Evolutionary conservation across 1,140 invertebrate species (phyloP), one percentile per base, ranked within the genome.

Genomic region (Hermatobates lingyangjiaoensis): DNA sequence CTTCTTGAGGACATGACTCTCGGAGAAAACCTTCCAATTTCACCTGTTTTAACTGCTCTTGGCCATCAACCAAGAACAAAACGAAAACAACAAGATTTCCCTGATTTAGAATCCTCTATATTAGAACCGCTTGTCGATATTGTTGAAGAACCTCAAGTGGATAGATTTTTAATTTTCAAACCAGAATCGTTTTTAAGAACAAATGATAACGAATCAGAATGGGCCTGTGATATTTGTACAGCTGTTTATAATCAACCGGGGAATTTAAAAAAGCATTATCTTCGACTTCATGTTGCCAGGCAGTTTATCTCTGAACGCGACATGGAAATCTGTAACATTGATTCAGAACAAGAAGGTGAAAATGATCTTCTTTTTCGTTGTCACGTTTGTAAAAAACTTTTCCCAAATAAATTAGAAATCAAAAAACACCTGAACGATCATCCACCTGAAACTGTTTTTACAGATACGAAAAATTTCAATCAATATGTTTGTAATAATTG

Each of bases 221-320:
- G 26, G 45, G 62, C 62, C 23, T 76, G 74, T 63, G 71, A 74
- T 56, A 65, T 75, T 21, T 76, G 74, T 59, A 56, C 56, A 4
- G 64, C 63, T 3, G 57, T 66, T 1, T 76, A 74, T 57, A 62
- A 66, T 28, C 67, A 73, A 52, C 64, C 64, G n/a, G 71, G 73
- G 52, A 74, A 71, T 56, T 58, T 76, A 3, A 74, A 74, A 55
- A 62, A 72, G 23, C 74, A 76, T 57, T 74, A 71, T 51, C 54
- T 74, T 21, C 61, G 71, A n/a, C 66, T 63, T 53, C 74, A 76
- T 58, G 64, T 76, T 3, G 73, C 74, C 54, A 64, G 64, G 53
- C 61, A 65, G 48, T 73, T 72, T 57, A 57, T 75, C 3, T 66
- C 67, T 18, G 60, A 65, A 28, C 58, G 63, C 27, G 70, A 71